Conservation (phyloP, 2,888 invertebrate species). For the Iphiclides podalirius region DNA sequence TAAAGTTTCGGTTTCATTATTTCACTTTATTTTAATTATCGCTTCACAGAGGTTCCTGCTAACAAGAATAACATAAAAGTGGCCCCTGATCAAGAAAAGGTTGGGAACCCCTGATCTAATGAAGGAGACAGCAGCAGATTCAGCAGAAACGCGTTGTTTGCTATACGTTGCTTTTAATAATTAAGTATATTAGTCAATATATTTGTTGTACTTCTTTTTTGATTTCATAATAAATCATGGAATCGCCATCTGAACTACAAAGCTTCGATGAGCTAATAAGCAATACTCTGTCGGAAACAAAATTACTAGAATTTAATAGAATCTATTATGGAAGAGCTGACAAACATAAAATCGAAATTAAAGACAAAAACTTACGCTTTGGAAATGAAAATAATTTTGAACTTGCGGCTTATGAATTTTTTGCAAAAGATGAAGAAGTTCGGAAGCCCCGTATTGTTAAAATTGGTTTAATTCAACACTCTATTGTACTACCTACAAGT, state of each 20-base stretch:
- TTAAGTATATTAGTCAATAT: too few relatives aligned
- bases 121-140: too few relatives aligned
- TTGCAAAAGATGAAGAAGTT: slow-evolving; percentile 84
- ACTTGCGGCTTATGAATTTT: slow-evolving; percentile 86
- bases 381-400: slow-evolving; percentile 84
- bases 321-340: slow-evolving; percentile 89
- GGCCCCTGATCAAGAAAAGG: too few relatives aligned
- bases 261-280: slow-evolving; percentile 58
- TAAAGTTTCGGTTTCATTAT: too few relatives aligned
- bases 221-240: slow-evolving; percentile 6
- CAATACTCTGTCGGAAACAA: slow-evolving; percentile 51
- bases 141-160: too few relatives aligned
- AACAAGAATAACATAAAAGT: too few relatives aligned
- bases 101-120: too few relatives aligned
- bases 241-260: slow-evolving; percentile 37
- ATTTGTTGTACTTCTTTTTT: too few relatives aligned
- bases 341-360: slow-evolving; percentile 73
- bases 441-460: slow-evolving; percentile 86
- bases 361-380: slow-evolving; percentile 59
- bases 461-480: slow-evolving; percentile 93
- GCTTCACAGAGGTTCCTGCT: too few relatives aligned
- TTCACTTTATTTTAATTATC: too few relatives aligned
- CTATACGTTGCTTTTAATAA: too few relatives aligned
- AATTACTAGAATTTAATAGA: slow-evolving; percentile 84
- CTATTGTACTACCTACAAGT: slow-evolving; percentile 87